A percentile compares a stretch with the other conserved stretches of the same genome.
These are phyloP conservation scores for Neofelis nebulosa DNA, from an alignment of 2,113 vertebrate genomes.

Conservation along the genomic window DNA sequence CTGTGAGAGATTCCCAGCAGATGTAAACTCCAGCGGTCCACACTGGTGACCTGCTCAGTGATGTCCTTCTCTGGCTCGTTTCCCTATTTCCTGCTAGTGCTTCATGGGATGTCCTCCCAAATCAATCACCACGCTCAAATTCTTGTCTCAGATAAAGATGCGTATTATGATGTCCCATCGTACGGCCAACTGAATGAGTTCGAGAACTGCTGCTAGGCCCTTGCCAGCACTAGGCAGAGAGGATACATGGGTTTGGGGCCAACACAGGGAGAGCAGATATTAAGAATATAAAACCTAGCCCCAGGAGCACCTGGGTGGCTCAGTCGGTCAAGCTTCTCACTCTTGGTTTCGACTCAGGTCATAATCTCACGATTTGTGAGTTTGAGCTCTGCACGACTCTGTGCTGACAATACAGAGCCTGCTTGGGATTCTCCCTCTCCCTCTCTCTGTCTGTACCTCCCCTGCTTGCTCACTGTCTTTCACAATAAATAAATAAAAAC, in stretches of 20 bases:
- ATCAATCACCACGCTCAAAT: background rate
- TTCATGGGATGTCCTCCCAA: background rate
- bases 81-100: background rate
- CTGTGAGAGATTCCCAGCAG: background rate
- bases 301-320: background rate
- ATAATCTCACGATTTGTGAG: too few species aligned
- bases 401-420: too few species aligned
- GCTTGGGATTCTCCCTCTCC: too few species aligned
- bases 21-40: background rate
- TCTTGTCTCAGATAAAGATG: background rate
- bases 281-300: background rate
- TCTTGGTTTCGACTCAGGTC: too few species aligned
- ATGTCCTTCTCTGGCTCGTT: background rate
- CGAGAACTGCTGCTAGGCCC: background rate
- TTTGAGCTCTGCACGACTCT: too few species aligned
- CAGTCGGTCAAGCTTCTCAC: too few species aligned
- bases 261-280: background rate
- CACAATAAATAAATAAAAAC: too few species aligned
- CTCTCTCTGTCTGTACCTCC: too few species aligned
- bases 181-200: background rate
- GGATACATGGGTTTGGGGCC: background rate
- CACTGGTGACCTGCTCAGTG: background rate
- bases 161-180: background rate
- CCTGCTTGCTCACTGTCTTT: too few species aligned
- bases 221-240: background rate